Evolutionary conservation across 2,888 invertebrate species (phyloP), one percentile per base, ranked within the genome.

Genomic region (Stenodera caucasica): DNA sequence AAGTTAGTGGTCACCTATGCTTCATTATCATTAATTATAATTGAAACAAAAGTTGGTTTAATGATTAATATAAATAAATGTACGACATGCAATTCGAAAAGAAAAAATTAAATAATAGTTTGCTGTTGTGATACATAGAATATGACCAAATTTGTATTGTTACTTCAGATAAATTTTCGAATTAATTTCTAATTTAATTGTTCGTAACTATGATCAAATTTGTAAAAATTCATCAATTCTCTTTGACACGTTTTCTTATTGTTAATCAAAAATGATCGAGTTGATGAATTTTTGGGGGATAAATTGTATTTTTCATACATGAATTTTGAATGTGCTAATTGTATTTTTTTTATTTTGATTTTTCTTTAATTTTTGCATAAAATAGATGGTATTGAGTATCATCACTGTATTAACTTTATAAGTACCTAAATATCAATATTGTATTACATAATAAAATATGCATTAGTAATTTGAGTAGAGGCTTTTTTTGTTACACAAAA

Each of bases 61-160:
- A 53, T 55, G 56, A 53, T 56, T 45, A 61, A 57, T 58, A 57
- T 60, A 62, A 58, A 56, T 57, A 50, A 49, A 59, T 61, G 62
- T 59, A 57, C 55, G 55, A 58, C 57, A 58, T 63, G 58, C 45
- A 60, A 35, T 53, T 40, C 5, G 26, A 5, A 60, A 55, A 18
- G 30, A 55, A 55, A 29, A 37, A 54, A 40, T 53, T 57, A 58
- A 60, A 40, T 55, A 59, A 69, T 59, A 67, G 67, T 71, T 71
- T 69, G 70, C 68, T 71, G 71, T 71, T 68, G 70, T 71, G 69
- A 70, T 70, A 70, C 64, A 65, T 69, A 68, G 67, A 63, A 61
- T 68, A 68, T 67, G 70, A 71, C 67, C 70, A 71, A 71, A 60
- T 62, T 60, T 65, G 59, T 64, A 66, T 58, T 57, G 58, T 69